Conservation (phyloP, 2,113 vertebrate genomes). For the Rhynchomys soricoides region DNA sequence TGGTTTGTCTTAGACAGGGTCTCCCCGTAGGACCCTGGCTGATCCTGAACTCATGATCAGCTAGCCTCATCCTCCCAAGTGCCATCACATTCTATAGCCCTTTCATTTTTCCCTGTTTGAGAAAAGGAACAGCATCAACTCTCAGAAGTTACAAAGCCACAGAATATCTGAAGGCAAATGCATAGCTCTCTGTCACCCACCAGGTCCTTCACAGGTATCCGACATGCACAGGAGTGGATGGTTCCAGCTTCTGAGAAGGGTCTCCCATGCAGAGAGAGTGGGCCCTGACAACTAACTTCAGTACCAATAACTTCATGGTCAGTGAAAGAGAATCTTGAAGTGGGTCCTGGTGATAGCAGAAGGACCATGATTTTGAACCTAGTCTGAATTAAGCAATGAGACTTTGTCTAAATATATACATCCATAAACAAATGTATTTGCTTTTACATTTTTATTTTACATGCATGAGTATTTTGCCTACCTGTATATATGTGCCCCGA, state of each 20-base stretch:
- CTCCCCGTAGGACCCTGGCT: not conserved
- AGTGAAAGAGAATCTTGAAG: not conserved
- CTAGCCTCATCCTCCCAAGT: not conserved
- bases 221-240: no score
- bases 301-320: not conserved
- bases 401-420: not conserved
- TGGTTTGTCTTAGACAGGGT: not conserved
- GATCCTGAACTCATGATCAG: not conserved
- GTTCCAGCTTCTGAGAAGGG: no score
- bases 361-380: not conserved
- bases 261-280: not conserved
- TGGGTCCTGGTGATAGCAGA: not conserved
- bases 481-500: not conserved
- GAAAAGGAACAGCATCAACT: not conserved
- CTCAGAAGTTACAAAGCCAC: not conserved
- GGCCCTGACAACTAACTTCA: not conserved
- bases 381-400: not conserved
- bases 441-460: not conserved
- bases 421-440: not conserved
- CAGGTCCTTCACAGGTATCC: accelerated
- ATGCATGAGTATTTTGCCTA: not conserved
- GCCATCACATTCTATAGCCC: not conserved
- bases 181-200: accelerated
- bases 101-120: not conserved
- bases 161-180: accelerated